Evolutionary conservation across 2,113 vertebrate genomes (phyloP), one percentile per base, ranked within the genome.

Genomic region (Machaerirhynchus nigripectus): DNA sequence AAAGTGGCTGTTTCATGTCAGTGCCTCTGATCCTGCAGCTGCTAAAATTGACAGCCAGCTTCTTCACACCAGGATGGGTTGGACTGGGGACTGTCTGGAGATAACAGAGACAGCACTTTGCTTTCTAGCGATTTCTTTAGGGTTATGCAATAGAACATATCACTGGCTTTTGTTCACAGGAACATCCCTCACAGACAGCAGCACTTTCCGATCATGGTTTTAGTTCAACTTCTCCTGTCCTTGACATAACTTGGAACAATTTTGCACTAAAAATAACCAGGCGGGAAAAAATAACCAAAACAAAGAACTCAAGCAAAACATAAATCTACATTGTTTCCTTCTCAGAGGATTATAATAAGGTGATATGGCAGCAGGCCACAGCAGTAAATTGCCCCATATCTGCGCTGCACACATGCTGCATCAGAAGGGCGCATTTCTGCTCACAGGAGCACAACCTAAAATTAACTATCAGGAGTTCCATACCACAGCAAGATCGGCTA

Each of bases 211-310:
- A 39, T 59, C 76, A 6, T 1, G 3, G 15, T 42, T 89, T 71
- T 65, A 67, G 20, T 47, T 85, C 63, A 85, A n/a, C 18, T 63
- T 94, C 67, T 71, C 75, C 86, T 89, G 74, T 84, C 84, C 85
- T 96, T 11, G 3, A 82, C 33, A 74, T 63, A 86, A 90, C 65
- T 74, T 85, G 81, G 64, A 97, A 95, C 47, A 23, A 69, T 89
- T 93, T 84, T 94, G 73, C 31, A 35, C 78, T 95, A 84, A 94
- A 90, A 97, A 88, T 86, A 96, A 68, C 46, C 83, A 30, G 42
- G 10, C 63, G 91, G 86, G 84, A 95, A 94, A 83, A 83, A 94
- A 83, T 76, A 90, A 64, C 13, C 37, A 84, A 96, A 96, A 65
- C 70, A 91, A 95, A 89, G 74, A 94, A 64, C 35, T 77, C 64